phyloP scores from a whole-genome alignment of 2,888 invertebrate species.

The Clistopyga incitator region DNA sequence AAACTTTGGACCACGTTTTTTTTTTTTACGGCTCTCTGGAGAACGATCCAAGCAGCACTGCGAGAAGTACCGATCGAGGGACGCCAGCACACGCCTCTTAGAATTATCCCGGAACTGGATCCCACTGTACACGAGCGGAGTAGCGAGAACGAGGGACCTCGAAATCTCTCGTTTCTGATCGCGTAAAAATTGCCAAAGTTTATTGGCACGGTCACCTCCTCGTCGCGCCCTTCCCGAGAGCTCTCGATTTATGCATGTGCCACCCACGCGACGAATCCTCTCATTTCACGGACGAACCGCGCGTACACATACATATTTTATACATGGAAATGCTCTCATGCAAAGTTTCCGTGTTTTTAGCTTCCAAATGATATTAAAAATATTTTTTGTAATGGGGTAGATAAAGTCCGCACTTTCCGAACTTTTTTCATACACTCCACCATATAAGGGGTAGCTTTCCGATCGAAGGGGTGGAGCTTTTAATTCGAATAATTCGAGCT shows the following conservation, averaged over 20 bases:
- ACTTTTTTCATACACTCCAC: too few relatives aligned
- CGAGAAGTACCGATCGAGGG: constrained; percentile 53
- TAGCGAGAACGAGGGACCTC: constrained; percentile 37
- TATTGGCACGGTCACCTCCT: constrained; percentile 61
- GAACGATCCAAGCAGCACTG: constrained; percentile 42
- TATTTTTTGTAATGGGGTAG: too few relatives aligned
- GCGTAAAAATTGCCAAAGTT: constrained; percentile 66
- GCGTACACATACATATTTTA: constrained; percentile 36
- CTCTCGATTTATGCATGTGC: constrained; percentile 62
- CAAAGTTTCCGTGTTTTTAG: constrained; percentile 15
- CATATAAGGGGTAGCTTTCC: too few relatives aligned
- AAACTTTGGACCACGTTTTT: constrained; percentile 49
- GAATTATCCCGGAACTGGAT: constrained; percentile 55
- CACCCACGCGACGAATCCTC: constrained; percentile 41
- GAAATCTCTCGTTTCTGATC: constrained; percentile 63
- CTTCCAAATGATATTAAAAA: too few relatives aligned
- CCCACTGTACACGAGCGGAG: constrained; percentile 3
- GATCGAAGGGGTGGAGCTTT: too few relatives aligned
- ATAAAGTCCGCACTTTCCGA: too few relatives aligned
- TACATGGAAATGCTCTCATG: constrained; percentile 28
- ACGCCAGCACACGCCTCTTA: constrained; percentile 27
- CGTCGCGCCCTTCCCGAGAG: constrained; percentile 16
- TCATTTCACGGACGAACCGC: constrained; percentile 32
- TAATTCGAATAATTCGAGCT: too few relatives aligned
- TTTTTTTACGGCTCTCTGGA: constrained; percentile 57